Evolutionary conservation across 2,888 invertebrate species (phyloP).

Genomic region (Orchestes rusci): DNA sequence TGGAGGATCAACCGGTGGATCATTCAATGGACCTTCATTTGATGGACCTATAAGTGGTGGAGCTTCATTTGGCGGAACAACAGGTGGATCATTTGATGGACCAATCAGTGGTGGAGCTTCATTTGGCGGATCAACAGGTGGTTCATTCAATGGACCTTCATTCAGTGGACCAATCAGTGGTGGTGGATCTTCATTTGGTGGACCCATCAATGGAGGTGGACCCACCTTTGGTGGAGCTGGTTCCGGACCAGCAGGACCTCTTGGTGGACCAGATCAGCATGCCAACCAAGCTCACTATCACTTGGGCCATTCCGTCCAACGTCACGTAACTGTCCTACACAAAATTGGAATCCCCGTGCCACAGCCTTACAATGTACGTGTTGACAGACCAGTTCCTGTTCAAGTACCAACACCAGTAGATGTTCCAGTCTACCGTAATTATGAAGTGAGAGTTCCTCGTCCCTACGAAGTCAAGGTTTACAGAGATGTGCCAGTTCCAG

Average conservation of each 20-base stretch:
- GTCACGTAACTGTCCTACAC: conserved; percentile 43
- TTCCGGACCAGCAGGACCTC: conserved; percentile 12
- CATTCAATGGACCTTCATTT: no score
- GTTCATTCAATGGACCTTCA: no score
- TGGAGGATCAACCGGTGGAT: conserved; percentile 8
- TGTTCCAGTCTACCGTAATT: conserved; percentile 41
- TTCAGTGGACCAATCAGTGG: no score
- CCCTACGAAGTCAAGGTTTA: conserved; percentile 45
- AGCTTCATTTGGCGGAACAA: conserved; percentile 10
- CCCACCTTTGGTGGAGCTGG: conserved; percentile 3
- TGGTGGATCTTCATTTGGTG: no score
- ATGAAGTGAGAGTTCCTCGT: conserved; percentile 44
- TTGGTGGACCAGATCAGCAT: conserved; percentile 23
- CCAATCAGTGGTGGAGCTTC: no score
- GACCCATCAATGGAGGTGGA: conserved; percentile 4
- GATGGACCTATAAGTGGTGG: conserved; percentile 11
- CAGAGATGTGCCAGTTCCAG: conserved; percentile 38
- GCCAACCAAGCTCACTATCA: conserved; percentile 22
- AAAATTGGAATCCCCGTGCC: conserved; percentile 46
- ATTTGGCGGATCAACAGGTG: not conserved
- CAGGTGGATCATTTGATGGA: no score
- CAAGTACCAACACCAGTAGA: conserved; percentile 40
- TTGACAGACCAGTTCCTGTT: conserved; percentile 35
- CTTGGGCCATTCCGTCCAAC: conserved; percentile 27
- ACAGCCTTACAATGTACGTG: conserved; percentile 46